Base-by-base conservation (phyloP, 2,888 invertebrate species). In the Cylloceria caligata region DNA sequence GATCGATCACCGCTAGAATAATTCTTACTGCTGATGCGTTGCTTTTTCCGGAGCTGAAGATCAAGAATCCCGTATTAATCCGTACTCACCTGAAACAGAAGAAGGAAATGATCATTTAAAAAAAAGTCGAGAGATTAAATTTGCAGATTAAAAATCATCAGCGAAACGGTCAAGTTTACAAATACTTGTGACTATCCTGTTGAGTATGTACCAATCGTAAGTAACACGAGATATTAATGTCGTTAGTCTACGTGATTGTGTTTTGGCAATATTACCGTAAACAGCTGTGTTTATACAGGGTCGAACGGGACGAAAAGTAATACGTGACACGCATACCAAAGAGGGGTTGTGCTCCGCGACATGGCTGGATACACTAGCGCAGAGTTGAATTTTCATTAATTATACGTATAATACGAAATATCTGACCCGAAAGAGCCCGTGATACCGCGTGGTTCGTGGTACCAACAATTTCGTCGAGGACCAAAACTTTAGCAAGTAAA, bases 271-370 rank as follows among this genome's bases (percentile, higher is more conserved):
- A 89, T 90, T 91, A 91, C 90, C 88, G 88, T 90, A 90, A 91
- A 91, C 89, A 91, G 88, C 62, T 86, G 87, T 91, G 90, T 92
- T 91, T 91, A 91, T 89, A 88, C 85, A 89, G 86, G 86, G 88
- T 65, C 52, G 42, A 64, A 16, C 5, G 60, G 60, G 62, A 80
- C 85, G 88, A 89, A 88, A 90, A 91, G 90, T 90, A 90, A 91
- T 91, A 91, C 91, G 90, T 90, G 91, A 91, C 92, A 91, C 89
- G 91, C 91, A 91, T 91, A 88, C 88, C 87, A 83, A 86, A 83
- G 84, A 85, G 87, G 87, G 86, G 86, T 78, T 45, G 72, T 19
- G 30, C 57, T 55, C 16, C 67, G 27, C 57, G 71, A 13, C 55
- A 64, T 49, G 19, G 87, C 86, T 88, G 86, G 87, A 91, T 90